A percentile compares a stretch with the other conserved stretches of the same genome.
phyloP scores from a whole-genome alignment of 2,113 vertebrate species.

The Psettodes erumei region DNA sequence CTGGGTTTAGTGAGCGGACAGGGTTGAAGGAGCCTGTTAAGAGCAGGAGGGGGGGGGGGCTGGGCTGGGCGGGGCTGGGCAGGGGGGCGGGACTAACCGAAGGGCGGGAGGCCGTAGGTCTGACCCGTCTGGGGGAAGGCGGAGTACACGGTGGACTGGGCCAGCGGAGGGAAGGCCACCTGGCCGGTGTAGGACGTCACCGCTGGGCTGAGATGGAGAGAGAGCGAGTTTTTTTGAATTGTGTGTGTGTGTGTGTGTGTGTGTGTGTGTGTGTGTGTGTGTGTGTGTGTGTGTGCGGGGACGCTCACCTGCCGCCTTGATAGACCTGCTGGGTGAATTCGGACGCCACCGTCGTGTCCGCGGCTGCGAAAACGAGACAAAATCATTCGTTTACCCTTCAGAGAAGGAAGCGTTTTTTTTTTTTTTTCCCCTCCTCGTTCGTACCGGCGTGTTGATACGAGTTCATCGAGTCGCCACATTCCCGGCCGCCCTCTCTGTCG shows the following conservation, averaged over 20 bases:
- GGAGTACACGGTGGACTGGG: slow-evolving; percentile 91
- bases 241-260: too few relatives aligned
- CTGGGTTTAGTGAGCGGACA: slow-evolving; percentile 56
- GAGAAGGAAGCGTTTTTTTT: rapidly evolving
- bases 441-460: slow-evolving; percentile 77
- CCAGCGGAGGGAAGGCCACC: slow-evolving; percentile 89
- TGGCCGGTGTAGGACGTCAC: slow-evolving; percentile 89
- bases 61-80: too few relatives aligned
- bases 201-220: slow-evolving; percentile 77
- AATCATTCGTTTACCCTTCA: too few relatives aligned
- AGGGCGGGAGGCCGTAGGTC: slow-evolving; percentile 96
- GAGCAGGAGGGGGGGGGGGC: rapidly evolving
- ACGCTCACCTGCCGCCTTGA: slow-evolving; percentile 83
- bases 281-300: too few relatives aligned
- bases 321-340: slow-evolving; percentile 84
- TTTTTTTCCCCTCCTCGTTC: too few relatives aligned
- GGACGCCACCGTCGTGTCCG: slow-evolving; percentile 68
- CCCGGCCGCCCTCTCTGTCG: slow-evolving; percentile 57
- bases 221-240: too few relatives aligned
- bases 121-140: slow-evolving; percentile 93
- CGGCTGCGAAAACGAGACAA: slow-evolving; percentile 39
- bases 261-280: too few relatives aligned
- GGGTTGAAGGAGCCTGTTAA: not conserved
- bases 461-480: slow-evolving; percentile 64
- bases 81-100: slow-evolving; percentile 90